Evolutionary conservation across 2,113 vertebrate genomes (phyloP), one percentile per base, ranked within the genome.

Genomic region (Amia ocellicauda): DNA sequence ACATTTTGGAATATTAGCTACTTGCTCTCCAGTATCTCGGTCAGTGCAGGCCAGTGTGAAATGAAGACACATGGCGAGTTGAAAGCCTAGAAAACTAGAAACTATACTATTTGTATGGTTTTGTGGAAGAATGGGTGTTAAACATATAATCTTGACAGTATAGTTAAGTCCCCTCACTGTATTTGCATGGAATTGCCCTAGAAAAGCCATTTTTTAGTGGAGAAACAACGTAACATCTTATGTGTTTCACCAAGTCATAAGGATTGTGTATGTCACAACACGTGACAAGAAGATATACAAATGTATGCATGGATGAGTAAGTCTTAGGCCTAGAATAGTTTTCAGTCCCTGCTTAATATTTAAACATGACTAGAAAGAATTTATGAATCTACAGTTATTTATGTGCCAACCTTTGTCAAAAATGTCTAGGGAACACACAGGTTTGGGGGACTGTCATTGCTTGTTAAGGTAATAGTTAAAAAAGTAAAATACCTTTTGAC

Each of bases 351-450:
- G 79, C 74, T 79, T 67, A 70, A 76, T 78, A 77, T 82, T 87
- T 84, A 84, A 86, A 83, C 75, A 81, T 80, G 79, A 58, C 80
- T 70, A 59, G 76, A 77, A 67, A 74, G 67, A 74, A 65, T 66
- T 69, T 80, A 81, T 78, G 74, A 77, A 79, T 84, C 82, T 77
- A 69, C 80, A 80, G 83, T 85, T 82, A 83, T 79, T n/a, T n/a
- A 86, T 74, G 71, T 51, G 22, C 77, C 81, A 81, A 83, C 76
- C 76, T 68, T 19, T 51, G 58, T 72, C 75, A 74, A 86, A 82
- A 83, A 80, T 81, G 80, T 85, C 29, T 74, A 80, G 66, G 11
- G 31, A 20, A 17, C 22, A 27, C 4, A 27, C 40, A 22, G 20
- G 55, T 23, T 2, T 54, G 62, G 74, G 80, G 78, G 55, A 60